A percentile compares a stretch with the other conserved stretches of the same genome.
These are phyloP conservation scores for Anagyrus pseudococci DNA, from an alignment of 2,888 invertebrate species.

Conservation along the genomic window DNA sequence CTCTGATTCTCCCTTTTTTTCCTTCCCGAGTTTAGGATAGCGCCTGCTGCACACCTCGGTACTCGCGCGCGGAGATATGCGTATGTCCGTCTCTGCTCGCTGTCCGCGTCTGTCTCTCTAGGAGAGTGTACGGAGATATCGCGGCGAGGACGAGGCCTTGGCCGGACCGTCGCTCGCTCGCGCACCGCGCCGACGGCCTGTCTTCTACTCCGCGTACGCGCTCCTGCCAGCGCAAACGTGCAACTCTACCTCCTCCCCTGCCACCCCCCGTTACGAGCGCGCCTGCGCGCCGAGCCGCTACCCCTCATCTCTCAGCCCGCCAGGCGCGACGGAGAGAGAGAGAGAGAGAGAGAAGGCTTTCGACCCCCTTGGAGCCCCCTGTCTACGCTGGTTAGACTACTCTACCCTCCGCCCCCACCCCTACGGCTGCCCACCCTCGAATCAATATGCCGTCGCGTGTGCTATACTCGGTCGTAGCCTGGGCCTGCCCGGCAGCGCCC, in stretches of 20 bases:
- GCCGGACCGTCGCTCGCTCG: too few species aligned
- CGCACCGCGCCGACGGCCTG: not conserved
- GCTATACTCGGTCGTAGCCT: not conserved
- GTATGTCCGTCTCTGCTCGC: too few species aligned
- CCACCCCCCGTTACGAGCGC: not conserved
- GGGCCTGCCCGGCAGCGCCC: not conserved
- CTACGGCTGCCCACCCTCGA: not conserved
- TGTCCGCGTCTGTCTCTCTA: too few species aligned
- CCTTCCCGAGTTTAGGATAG: too few species aligned
- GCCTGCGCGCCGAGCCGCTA: not conserved
- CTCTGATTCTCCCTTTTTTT: too few species aligned
- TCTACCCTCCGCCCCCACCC: not conserved
- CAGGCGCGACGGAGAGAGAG: not conserved
- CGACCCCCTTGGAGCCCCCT: slow-evolving; percentile 18
- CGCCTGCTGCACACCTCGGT: too few species aligned
- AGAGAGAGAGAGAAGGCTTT: slow-evolving; percentile 10
- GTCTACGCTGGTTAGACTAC: not conserved
- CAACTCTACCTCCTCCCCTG: not conserved
- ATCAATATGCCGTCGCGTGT: slow-evolving; percentile 3
- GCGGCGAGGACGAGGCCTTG: too few species aligned
- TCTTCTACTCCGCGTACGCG: too few species aligned
- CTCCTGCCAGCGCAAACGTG: too few species aligned
- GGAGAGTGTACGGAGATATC: too few species aligned
- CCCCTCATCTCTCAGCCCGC: slow-evolving; percentile 1
- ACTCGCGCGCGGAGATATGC: too few species aligned